These are phyloP conservation scores for Coronaproctus castanopsis DNA, from an alignment of 2,888 invertebrate species.

Conservation along the genomic window DNA sequence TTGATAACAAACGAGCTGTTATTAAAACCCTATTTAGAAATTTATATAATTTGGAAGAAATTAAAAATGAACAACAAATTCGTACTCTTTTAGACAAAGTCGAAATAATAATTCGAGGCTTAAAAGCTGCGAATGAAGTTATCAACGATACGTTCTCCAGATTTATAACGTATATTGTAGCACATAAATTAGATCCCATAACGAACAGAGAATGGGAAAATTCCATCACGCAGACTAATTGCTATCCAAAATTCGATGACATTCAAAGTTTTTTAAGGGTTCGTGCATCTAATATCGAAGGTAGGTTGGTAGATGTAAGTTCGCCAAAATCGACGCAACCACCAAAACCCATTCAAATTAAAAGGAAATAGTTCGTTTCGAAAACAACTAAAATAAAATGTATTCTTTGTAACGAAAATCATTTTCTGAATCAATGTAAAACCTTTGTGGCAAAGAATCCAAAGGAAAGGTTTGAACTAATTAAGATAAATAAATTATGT, in stretches of 20 bases:
- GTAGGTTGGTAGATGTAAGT: background rate
- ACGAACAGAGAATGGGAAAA: background rate
- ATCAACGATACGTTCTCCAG: constrained; percentile 1
- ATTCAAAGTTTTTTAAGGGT: background rate
- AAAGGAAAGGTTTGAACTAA: background rate
- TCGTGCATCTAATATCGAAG: background rate
- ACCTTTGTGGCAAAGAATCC: background rate
- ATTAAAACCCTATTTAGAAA: background rate
- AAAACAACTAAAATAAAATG: background rate
- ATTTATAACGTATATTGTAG: background rate
- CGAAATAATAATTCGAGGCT: background rate
- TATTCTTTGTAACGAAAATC: background rate
- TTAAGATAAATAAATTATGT: background rate
- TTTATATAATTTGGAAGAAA: background rate
- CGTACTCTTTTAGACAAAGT: constrained; percentile 1
- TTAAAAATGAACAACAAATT: background rate
- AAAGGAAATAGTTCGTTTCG: background rate
- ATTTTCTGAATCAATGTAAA: background rate
- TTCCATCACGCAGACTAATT: background rate
- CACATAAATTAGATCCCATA: background rate
- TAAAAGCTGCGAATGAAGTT: background rate
- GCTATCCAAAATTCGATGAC: background rate
- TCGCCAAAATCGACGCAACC: background rate
- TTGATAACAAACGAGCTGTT: constrained; percentile 1
- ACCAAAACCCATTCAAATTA: background rate